Percentiles rank a stretch among this genome's conserved stretches.
phyloP scores from a whole-genome alignment of 2,888 invertebrate genomes.

The Pyrrhia umbra region DNA sequence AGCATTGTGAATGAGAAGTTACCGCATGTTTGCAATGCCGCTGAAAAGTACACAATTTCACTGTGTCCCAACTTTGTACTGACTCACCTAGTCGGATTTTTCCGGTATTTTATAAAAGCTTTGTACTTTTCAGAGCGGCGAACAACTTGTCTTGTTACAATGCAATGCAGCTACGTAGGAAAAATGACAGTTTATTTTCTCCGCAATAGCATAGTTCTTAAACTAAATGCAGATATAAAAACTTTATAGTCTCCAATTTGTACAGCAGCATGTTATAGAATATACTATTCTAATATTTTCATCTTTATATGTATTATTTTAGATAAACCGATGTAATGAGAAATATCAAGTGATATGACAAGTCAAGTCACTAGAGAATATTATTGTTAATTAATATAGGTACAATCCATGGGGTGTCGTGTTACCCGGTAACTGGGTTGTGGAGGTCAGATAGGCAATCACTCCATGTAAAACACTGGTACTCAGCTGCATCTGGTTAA shows the following conservation, averaged over 20 bases:
- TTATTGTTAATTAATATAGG: too few relatives aligned
- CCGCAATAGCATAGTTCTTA: constrained; percentile 45
- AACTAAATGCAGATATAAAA: constrained; percentile 48
- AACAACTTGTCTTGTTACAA: constrained; percentile 69
- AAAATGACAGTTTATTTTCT: constrained; percentile 63
- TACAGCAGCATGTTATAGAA: not conserved
- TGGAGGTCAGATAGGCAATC: too few relatives aligned
- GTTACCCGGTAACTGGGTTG: too few relatives aligned
- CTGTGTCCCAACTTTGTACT: constrained; percentile 62
- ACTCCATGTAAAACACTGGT: too few relatives aligned
- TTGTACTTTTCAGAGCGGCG: constrained; percentile 55
- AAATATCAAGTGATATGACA: too few relatives aligned
- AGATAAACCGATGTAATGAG: too few relatives aligned
- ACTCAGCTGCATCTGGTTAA: too few relatives aligned
- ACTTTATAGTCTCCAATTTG: constrained; percentile 24
- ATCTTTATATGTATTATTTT: too few relatives aligned
- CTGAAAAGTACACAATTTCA: constrained; percentile 65
- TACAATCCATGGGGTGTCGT: too few relatives aligned
- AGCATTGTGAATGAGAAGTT: constrained; percentile 17
- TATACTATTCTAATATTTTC: too few relatives aligned
- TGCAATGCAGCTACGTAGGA: constrained; percentile 62
- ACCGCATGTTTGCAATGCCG: constrained; percentile 39
- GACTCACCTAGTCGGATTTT: constrained; percentile 63
- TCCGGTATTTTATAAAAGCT: constrained; percentile 56
- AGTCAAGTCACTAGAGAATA: too few relatives aligned